Conservation (phyloP, 2,888 invertebrate species). For the Laothoe populi region DNA sequence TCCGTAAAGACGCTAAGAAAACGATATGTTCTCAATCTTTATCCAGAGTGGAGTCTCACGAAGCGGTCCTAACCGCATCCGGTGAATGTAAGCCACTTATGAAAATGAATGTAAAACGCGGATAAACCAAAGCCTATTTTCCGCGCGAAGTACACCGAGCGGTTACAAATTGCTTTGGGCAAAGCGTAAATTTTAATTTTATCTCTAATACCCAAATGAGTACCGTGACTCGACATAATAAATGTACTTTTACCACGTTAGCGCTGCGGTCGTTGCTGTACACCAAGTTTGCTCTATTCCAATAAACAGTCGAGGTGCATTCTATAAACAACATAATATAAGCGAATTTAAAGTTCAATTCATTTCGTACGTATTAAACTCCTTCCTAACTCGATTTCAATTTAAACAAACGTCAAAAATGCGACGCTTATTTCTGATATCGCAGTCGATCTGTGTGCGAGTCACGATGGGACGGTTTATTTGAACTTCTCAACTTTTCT, state of each 20-base stretch:
- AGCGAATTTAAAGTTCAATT: conserved; percentile 16
- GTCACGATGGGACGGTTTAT: conserved; percentile 82
- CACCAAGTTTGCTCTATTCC: conserved; percentile 36
- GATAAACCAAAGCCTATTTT: conserved; percentile 84
- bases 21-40: conserved; percentile 35
- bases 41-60: conserved; percentile 35
- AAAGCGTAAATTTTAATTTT: conserved; percentile 85
- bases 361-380: conserved; percentile 23
- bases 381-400: conserved; percentile 36
- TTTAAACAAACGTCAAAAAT: conserved; percentile 50
- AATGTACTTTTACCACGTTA: conserved; percentile 82
- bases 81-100: conserved; percentile 79
- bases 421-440: conserved; percentile 36
- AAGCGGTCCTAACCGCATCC: conserved; percentile 52
- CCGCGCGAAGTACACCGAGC: conserved; percentile 80
- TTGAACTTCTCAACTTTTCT: conserved; percentile 79
- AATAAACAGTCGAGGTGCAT: conserved; percentile 26
- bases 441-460: conserved; percentile 62
- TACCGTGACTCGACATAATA: conserved; percentile 83
- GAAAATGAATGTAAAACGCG: conserved; percentile 80
- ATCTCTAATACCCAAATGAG: conserved; percentile 85
- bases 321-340: background rate
- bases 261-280: conserved; percentile 61
- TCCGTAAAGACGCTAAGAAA: conserved; percentile 7
- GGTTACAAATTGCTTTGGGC: conserved; percentile 85